These are phyloP conservation scores for Lepisosteus osseus DNA, from an alignment of 2,113 vertebrate species.

Conservation along the genomic window DNA sequence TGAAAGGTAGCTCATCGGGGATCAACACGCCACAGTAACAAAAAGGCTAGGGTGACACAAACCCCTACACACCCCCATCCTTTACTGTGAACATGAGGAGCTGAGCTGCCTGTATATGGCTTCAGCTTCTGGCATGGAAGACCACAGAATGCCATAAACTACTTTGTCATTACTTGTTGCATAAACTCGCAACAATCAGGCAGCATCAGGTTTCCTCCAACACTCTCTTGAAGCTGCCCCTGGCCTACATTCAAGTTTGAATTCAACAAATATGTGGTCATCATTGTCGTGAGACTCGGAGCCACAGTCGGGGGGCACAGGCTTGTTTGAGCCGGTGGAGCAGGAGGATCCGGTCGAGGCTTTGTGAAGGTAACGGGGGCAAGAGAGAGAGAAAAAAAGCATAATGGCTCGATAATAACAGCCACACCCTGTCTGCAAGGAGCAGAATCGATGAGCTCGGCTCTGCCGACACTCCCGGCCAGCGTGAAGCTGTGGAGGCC, in stretches of 20 bases:
- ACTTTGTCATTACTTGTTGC: slow-evolving; percentile 68
- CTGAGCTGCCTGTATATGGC: slow-evolving; percentile 47
- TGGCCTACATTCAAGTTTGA: slow-evolving; percentile 61
- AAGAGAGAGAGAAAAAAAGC: slow-evolving; percentile 45
- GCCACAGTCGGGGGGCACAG: slow-evolving; percentile 27
- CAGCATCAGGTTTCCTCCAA: slow-evolving; percentile 52
- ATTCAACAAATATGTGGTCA: slow-evolving; percentile 47
- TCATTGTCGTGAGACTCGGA: slow-evolving; percentile 33
- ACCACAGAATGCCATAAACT: slow-evolving; percentile 60
- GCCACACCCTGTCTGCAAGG: slow-evolving; percentile 23
- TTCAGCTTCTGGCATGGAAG: slow-evolving; percentile 44
- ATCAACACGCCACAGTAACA: no score
- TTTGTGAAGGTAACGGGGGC: slow-evolving; percentile 27
- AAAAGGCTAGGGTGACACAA: no score
- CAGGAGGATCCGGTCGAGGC: slow-evolving; percentile 18
- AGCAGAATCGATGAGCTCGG: slow-evolving; percentile 60
- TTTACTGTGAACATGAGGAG: no score
- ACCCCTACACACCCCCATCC: no score
- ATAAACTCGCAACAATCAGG: slow-evolving; percentile 67
- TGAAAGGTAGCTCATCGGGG: no score
- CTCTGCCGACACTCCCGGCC: slow-evolving; percentile 53
- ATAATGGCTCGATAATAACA: slow-evolving; percentile 42
- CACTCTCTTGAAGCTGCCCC: slow-evolving; percentile 52
- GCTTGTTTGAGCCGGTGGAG: slow-evolving; percentile 7
- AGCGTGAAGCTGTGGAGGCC: slow-evolving; percentile 50